A percentile compares a stretch with the other conserved stretches of the same genome.
These are phyloP conservation scores for Craniophora ligustri DNA, from an alignment of 2,888 invertebrate species.

Conservation along the genomic window DNA sequence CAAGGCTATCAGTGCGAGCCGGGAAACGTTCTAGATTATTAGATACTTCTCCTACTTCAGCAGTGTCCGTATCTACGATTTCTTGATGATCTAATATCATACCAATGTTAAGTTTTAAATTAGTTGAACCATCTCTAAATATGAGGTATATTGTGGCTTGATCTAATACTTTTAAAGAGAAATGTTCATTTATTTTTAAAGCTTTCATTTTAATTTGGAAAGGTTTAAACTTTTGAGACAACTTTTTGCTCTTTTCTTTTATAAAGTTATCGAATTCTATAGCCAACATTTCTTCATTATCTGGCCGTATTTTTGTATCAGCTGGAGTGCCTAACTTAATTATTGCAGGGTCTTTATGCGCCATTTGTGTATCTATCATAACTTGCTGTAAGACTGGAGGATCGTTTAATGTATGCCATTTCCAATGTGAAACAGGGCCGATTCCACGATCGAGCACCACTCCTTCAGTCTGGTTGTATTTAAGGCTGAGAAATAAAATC, in stretches of 20 bases:
- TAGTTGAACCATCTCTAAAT: constrained; percentile 77
- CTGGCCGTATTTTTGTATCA: constrained; percentile 58
- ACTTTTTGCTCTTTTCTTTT: constrained; percentile 80
- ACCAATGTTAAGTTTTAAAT: constrained; percentile 79
- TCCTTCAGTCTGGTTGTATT: constrained; percentile 86
- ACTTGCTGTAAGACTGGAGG: constrained; percentile 82
- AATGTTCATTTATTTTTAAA: constrained; percentile 81
- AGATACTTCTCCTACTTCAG: constrained; percentile 72
- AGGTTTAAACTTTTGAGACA: constrained; percentile 77
- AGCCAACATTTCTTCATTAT: constrained; percentile 81
- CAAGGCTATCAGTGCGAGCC: constrained; percentile 76
- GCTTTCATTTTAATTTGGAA: constrained; percentile 85
- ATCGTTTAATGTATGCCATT: constrained; percentile 84
- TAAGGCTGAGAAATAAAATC: constrained; percentile 65
- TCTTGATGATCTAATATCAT: constrained; percentile 86
- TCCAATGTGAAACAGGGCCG: constrained; percentile 82
- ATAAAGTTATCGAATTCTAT: constrained; percentile 83
- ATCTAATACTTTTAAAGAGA: constrained; percentile 79
- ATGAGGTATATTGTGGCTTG: constrained; percentile 79
- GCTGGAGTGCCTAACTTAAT: constrained; percentile 64
- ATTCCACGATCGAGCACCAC: constrained; percentile 76
- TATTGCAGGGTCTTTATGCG: constrained; percentile 77
- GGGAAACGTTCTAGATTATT: constrained; percentile 66
- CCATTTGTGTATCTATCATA: constrained; percentile 82
- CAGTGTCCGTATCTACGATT: constrained; percentile 80